Evolutionary conservation across 2,113 vertebrate species (phyloP).

Genomic region (Capra hircus): DNA sequence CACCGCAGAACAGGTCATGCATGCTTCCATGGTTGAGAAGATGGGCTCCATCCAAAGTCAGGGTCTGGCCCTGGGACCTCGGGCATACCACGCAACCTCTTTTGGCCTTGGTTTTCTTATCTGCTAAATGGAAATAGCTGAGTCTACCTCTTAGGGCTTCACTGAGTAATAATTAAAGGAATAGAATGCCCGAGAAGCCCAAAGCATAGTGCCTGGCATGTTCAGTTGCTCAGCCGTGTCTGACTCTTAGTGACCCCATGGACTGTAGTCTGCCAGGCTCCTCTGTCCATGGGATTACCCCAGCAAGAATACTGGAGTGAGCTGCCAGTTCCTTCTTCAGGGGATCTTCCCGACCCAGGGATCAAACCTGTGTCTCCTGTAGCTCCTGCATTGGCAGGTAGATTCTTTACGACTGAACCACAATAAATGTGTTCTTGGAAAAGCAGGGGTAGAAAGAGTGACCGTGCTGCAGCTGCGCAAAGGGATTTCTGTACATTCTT

Average conservation of each 20-base stretch:
- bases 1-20: background rate
- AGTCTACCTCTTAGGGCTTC: background rate
- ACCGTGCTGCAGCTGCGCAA: background rate
- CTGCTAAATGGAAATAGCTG: background rate
- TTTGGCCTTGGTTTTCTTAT: background rate
- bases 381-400: background rate
- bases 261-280: background rate
- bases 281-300: background rate
- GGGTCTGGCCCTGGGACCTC: background rate
- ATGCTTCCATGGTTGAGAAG: background rate
- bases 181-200: too few relatives aligned
- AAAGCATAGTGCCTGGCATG: fast-evolving
- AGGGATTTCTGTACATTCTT: background rate
- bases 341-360: background rate
- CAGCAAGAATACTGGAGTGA: background rate
- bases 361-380: background rate
- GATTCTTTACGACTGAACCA: background rate
- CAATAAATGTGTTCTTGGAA: background rate
- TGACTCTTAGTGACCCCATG: background rate
- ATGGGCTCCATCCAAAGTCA: background rate
- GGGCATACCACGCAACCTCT: background rate
- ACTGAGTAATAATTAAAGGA: background rate
- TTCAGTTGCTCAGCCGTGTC: background rate
- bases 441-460: background rate
- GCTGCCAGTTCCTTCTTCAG: background rate